These are phyloP conservation scores for Ceratina australensis DNA, from an alignment of 1,140 invertebrate genomes.

Conservation along the genomic window DNA sequence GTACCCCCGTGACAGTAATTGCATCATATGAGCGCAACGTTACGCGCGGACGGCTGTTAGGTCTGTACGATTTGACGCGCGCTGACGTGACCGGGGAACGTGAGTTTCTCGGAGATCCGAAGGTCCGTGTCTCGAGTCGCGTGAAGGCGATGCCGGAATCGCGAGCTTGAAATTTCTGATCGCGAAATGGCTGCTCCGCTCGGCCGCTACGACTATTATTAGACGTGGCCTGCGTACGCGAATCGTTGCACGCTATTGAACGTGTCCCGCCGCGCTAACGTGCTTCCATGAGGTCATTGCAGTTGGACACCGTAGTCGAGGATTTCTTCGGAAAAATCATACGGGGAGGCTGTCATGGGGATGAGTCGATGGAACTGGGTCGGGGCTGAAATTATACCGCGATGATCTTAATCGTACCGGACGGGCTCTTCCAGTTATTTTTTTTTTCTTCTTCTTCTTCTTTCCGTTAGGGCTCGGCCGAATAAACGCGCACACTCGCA, in stretches of 20 bases:
- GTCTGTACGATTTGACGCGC: not conserved
- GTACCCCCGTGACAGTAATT: not conserved
- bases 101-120: not conserved
- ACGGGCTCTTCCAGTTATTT: too few relatives aligned
- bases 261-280: constrained; percentile 4
- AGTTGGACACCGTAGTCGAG: too few relatives aligned
- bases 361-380: not conserved
- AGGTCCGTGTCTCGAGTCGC: not conserved
- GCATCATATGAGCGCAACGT: not conserved
- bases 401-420: not conserved
- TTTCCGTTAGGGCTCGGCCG: constrained; percentile 6
- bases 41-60: not conserved
- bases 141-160: constrained; percentile 8
- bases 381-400: not conserved
- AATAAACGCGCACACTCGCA: constrained; percentile 57
- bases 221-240: constrained; percentile 41
- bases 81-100: not conserved
- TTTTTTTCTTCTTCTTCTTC: not conserved
- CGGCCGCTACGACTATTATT: constrained; percentile 56
- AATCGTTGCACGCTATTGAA: constrained; percentile 19
- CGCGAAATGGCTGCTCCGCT: constrained; percentile 55
- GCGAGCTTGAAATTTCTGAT: constrained; percentile 38
- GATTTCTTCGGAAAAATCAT: too few relatives aligned
- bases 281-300: not conserved
- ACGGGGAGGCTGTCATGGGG: not conserved